Base-by-base conservation (phyloP, 2,888 invertebrate species). In the Drosophila neonasuta region DNA sequence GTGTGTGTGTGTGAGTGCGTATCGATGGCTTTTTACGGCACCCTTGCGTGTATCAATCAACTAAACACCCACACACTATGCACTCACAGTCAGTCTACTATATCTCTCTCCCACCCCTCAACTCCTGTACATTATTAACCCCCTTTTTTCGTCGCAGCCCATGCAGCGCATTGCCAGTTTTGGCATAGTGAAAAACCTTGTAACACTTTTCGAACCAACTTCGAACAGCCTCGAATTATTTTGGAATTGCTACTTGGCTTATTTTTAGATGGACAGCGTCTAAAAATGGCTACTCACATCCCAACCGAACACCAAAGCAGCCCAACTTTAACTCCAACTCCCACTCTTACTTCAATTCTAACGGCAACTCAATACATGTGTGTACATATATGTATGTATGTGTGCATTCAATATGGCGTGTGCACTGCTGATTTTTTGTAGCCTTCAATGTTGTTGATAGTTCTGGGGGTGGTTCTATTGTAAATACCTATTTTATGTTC, bases 181-280 rank as follows among this genome's bases (percentile, higher is more conserved):
- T 55, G 67, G 68, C 49, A 70, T 83, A 85, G 87, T 85, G 86
- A 77, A 85, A 81, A 85, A 71, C 81, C 87, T 81, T 86, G 86
- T 86, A 80, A 75, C 76, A 77, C 77, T 83, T 85, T 82, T 71
- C 65, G 59, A 62, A 59, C 52, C 63, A 77, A 59, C 73, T 54
- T 34, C 69, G 50, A 46, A 51, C 56, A 68, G 63, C 67, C 66
- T 60, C 34, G 45, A 54, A 69, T 61, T 72, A 71, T 84, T 81
- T 84, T 56, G 70, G 66, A 49, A 62, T 36, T 56, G 54, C 58
- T 55, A 44, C 65, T 68, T 60, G 71, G 69, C 74, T 77, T 86
- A 86, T 88, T 86, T 86, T 86, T 86, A 84, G 85, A 64, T 73
- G 63, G 77, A 52, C 76, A 56, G 50, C 56, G 41, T 71, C 86